phyloP scores from a whole-genome alignment of 2,113 vertebrate species.

The Eclectus roratus region DNA sequence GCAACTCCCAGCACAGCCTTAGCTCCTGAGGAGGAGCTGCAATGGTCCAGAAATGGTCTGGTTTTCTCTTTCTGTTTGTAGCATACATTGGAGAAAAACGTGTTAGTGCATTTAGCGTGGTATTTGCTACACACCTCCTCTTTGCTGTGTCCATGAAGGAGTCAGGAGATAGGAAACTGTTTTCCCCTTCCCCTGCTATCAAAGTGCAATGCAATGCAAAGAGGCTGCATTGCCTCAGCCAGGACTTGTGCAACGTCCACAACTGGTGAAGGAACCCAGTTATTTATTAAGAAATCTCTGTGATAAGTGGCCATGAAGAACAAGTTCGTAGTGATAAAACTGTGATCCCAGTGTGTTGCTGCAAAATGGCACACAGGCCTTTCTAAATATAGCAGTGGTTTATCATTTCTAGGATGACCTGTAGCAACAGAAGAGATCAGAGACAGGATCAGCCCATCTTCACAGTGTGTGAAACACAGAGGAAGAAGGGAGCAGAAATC shows the following conservation, averaged over 20 bases:
- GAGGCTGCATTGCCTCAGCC: background rate
- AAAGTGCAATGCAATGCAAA: too few relatives aligned
- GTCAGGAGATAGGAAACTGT: background rate
- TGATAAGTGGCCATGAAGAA: constrained; percentile 16
- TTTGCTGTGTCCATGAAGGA: background rate
- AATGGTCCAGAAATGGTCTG: background rate
- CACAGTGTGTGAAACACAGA: background rate
- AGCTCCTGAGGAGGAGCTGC: background rate
- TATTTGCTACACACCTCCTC: background rate
- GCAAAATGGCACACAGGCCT: background rate
- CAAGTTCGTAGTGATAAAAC: background rate
- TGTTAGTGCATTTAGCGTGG: background rate
- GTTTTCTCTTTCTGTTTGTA: background rate
- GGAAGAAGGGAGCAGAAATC: background rate
- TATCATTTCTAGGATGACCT: background rate
- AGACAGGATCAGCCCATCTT: background rate
- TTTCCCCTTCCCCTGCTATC: background rate
- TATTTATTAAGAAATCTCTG: constrained; percentile 13
- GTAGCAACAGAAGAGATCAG: background rate
- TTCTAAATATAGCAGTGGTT: background rate
- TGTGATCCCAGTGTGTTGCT: background rate
- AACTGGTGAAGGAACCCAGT: background rate
- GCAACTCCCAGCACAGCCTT: background rate
- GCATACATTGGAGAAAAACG: background rate
- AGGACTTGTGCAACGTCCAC: background rate